These are phyloP conservation scores for Dendrocincla tyrannina DNA, from an alignment of 2,797 vertebrate species.

Conservation along the genomic window DNA sequence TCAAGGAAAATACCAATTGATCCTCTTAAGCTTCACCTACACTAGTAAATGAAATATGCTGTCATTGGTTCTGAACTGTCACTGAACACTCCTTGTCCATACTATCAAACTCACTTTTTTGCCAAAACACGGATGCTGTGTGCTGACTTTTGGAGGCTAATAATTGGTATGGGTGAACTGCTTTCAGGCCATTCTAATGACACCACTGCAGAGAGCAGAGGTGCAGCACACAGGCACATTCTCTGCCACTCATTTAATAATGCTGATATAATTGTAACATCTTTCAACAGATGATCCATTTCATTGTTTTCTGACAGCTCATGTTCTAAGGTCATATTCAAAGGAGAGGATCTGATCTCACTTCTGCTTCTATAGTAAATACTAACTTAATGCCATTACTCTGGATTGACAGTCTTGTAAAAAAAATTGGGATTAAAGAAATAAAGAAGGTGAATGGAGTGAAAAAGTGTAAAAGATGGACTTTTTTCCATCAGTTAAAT, in stretches of 20 bases:
- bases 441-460: neutral
- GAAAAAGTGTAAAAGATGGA: neutral
- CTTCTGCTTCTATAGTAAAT: neutral
- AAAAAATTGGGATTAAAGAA: neutral
- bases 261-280: neutral
- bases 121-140: rapidly evolving
- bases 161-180: neutral
- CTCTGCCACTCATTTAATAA: neutral
- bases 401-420: neutral
- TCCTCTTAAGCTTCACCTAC: neutral
- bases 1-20: neutral
- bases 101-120: neutral
- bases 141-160: neutral
- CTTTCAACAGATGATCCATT: neutral
- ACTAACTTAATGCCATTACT: neutral
- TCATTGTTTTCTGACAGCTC: neutral
- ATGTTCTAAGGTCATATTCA: neutral
- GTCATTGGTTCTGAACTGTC: neutral
- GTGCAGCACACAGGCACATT: neutral
- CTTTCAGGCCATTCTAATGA: neutral
- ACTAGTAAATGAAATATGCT: neutral
- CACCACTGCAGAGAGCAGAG: neutral
- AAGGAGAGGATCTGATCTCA: neutral
- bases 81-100: neutral
- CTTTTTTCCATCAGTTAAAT: neutral